These are phyloP conservation scores for Venustoraphidia nigricollis DNA, from an alignment of 2,888 invertebrate species.

Conservation along the genomic window DNA sequence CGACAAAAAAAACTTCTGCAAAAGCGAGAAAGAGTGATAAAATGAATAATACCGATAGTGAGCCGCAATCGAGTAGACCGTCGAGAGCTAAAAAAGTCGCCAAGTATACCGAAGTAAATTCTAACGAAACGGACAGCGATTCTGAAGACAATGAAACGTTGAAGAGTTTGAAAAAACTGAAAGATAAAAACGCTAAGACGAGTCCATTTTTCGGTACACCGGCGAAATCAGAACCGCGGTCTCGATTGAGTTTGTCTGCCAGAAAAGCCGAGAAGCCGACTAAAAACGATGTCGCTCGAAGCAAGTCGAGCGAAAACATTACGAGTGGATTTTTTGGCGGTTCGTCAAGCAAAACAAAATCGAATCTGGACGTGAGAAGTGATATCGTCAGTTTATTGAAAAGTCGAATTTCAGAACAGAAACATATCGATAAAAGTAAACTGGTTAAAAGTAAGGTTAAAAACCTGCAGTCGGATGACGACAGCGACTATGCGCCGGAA, in stretches of 20 bases:
- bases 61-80: constrained; percentile 1
- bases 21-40: constrained; percentile 3
- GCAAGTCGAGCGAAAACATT: neutral
- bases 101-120: neutral
- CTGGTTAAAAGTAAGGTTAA: constrained; percentile 25
- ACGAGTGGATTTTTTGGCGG: neutral
- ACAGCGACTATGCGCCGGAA: constrained; percentile 35
- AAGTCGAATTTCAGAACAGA: constrained; percentile 31
- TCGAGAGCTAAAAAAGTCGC: constrained; percentile 5
- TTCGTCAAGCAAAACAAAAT: constrained; percentile 5
- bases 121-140: constrained; percentile 5
- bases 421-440: constrained; percentile 24
- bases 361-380: constrained; percentile 25
- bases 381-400: constrained; percentile 38
- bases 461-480: constrained; percentile 20
- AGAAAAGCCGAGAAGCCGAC: too few species aligned
- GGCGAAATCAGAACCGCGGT: too few species aligned
- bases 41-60: constrained; percentile 1
- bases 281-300: neutral
- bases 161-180: constrained; percentile 2
- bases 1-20: constrained; percentile 6
- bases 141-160: neutral
- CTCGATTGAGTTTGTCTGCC: too few species aligned
- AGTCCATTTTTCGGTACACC: too few species aligned
- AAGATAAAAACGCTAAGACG: constrained; percentile 2